phyloP scores from a whole-genome alignment of 2,113 vertebrate species.

The Andinoacara biseriatus region DNA sequence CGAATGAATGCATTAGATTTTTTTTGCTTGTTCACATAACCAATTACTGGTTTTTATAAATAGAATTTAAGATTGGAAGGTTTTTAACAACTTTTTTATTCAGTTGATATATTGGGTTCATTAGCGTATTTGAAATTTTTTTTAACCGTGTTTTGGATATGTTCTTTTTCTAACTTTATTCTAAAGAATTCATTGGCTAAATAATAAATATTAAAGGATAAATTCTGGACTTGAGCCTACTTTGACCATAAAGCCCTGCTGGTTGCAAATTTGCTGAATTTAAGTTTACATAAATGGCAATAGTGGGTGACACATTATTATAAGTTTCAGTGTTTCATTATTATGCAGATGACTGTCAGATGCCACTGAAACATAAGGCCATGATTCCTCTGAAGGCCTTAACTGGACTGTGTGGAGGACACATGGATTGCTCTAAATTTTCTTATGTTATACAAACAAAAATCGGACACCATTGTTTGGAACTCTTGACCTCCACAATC shows the following conservation, averaged over 20 bases:
- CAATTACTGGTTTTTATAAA: neutral
- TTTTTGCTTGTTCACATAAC: neutral
- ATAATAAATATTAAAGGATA: neutral
- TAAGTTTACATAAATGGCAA: neutral
- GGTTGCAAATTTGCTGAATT: neutral
- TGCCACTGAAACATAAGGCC: neutral
- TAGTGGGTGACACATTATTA: neutral
- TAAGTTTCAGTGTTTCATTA: neutral
- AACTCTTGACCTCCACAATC: neutral
- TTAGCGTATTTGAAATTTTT: no score
- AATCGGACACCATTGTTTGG: neutral
- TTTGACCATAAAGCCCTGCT: fast-evolving
- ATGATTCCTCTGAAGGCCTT: neutral
- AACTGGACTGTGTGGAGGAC: neutral
- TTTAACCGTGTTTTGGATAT: neutral
- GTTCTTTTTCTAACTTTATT: neutral
- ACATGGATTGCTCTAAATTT: neutral
- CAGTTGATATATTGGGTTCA: neutral
- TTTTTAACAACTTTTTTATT: neutral
- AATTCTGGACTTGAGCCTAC: neutral
- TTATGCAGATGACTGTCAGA: neutral
- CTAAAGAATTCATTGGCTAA: neutral
- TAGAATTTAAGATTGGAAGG: neutral
- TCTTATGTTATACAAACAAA: neutral
- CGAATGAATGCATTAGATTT: neutral